A percentile compares a stretch with the other conserved stretches of the same genome.
These are phyloP conservation scores for Lagodon rhomboides DNA, from an alignment of 2,797 vertebrate species.

Conservation along the genomic window DNA sequence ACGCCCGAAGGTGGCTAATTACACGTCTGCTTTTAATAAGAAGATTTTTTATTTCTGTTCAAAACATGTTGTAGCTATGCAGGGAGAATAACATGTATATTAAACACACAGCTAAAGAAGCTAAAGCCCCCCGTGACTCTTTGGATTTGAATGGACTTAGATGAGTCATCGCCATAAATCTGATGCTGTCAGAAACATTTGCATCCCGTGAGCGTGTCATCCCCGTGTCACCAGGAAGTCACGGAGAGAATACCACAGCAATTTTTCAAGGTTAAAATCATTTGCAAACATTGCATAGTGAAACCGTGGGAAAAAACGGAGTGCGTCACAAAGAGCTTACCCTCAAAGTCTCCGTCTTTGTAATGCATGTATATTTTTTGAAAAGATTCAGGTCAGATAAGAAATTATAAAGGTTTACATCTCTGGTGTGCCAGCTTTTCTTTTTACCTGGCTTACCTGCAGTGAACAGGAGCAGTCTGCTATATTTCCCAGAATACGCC, in stretches of 20 bases:
- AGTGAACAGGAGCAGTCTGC: no score
- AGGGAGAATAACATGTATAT: neutral
- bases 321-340: neutral
- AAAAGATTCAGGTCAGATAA: no score
- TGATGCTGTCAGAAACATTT: neutral
- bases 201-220: neutral
- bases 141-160: neutral
- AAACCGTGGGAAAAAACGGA: no score
- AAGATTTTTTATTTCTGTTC: neutral
- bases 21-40: neutral
- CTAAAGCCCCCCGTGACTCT: neutral
- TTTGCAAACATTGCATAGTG: slow-evolving; percentile 2
- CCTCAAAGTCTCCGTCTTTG: neutral
- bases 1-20: neutral
- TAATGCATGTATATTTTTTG: no score
- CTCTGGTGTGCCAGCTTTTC: no score
- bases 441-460: no score
- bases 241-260: neutral
- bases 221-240: neutral
- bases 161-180: neutral
- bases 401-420: no score
- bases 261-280: neutral
- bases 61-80: neutral
- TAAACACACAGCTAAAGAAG: neutral
- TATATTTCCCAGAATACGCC: no score